Evolutionary conservation across 2,888 invertebrate genomes (phyloP).

Genomic region (Catocala fraxini): DNA sequence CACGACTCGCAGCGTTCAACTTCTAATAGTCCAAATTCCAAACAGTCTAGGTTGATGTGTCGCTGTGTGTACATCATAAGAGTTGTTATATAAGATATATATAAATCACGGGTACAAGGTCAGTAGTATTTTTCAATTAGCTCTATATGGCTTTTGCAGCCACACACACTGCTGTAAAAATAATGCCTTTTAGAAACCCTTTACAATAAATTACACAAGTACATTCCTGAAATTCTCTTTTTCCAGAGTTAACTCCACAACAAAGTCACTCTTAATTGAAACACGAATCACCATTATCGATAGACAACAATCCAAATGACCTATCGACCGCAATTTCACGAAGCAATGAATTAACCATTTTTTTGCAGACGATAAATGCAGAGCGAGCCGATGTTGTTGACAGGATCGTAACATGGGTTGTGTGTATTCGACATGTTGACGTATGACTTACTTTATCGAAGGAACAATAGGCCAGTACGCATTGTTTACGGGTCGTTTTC

Average conservation of each 20-base stretch:
- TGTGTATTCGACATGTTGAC: constrained; percentile 47
- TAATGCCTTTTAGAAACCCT: too few species aligned
- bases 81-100: too few species aligned
- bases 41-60: too few species aligned
- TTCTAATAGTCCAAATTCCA: too few species aligned
- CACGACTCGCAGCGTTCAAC: too few species aligned
- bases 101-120: too few species aligned
- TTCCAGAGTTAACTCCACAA: background rate
- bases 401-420: constrained; percentile 46
- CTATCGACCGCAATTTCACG: constrained; percentile 20
- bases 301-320: constrained; percentile 9
- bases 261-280: background rate
- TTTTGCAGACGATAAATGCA: constrained; percentile 43
- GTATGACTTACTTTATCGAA: constrained; percentile 40
- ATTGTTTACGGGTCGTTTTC: constrained; percentile 29
- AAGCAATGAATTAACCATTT: constrained; percentile 40
- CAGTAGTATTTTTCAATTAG: too few species aligned
- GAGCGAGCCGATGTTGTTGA: constrained; percentile 37
- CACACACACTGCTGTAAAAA: too few species aligned
- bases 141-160: too few species aligned
- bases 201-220: too few species aligned
- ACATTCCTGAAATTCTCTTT: too few species aligned
- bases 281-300: background rate
- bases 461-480: constrained; percentile 36
- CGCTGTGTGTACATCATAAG: too few species aligned